Conservation (phyloP, 1,140 invertebrate species). For the Lepidostoma basale region DNA sequence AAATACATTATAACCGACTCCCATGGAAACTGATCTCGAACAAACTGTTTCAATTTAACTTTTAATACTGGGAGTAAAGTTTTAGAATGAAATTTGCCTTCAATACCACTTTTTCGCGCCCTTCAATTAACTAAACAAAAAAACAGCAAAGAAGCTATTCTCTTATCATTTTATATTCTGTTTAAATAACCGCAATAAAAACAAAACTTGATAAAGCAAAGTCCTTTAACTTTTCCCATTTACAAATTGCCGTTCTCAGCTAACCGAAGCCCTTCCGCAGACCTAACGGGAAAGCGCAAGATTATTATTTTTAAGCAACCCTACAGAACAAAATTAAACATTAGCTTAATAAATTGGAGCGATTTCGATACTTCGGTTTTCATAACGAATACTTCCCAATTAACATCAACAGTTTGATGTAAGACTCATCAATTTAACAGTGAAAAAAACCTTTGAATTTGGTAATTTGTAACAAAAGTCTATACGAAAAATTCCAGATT, state of each 20-base stretch:
- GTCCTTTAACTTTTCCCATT: slow-evolving; percentile 42
- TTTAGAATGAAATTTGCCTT: background rate
- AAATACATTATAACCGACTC: background rate
- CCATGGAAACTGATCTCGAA: background rate
- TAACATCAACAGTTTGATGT: too few relatives aligned
- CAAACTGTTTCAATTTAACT: slow-evolving; percentile 21
- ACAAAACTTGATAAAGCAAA: slow-evolving; percentile 42
- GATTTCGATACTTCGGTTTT: too few relatives aligned
- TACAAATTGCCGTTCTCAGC: slow-evolving; percentile 41
- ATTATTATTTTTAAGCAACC: too few relatives aligned
- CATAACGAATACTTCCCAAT: too few relatives aligned
- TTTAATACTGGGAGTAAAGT: slow-evolving; percentile 8
- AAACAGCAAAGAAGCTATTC: slow-evolving; percentile 4
- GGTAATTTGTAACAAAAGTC: too few relatives aligned
- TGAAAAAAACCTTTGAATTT: too few relatives aligned
- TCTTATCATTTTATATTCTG: slow-evolving; percentile 38
- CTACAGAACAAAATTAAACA: too few relatives aligned
- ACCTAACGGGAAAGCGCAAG: too few relatives aligned
- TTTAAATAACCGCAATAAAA: slow-evolving; percentile 41
- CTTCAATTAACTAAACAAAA: slow-evolving; percentile 26
- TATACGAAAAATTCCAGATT: too few relatives aligned
- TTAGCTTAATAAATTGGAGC: too few relatives aligned
- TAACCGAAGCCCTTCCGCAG: too few relatives aligned
- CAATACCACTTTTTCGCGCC: background rate
- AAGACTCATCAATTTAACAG: too few relatives aligned